Conservation (phyloP, 2,888 invertebrate genomes). For the Trissolcus japonicus region DNA sequence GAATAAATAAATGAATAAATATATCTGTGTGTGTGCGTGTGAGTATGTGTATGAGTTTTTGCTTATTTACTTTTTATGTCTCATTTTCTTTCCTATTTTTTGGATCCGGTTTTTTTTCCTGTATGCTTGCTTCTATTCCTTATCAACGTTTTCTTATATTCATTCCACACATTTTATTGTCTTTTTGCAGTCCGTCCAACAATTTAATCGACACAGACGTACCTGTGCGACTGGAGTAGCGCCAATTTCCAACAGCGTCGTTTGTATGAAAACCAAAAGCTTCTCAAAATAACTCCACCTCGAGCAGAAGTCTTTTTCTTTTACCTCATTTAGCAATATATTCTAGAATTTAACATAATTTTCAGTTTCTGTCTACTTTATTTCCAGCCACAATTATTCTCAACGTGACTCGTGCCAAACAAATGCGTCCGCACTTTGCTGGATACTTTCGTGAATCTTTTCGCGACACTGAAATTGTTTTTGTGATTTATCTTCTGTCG, state of each 20-base stretch:
- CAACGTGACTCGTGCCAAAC: conserved; percentile 41
- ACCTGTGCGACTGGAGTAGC: conserved; percentile 33
- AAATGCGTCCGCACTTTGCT: conserved; percentile 18
- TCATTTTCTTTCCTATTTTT: not conserved
- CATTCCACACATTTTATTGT: conserved; percentile 2
- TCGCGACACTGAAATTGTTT: conserved; percentile 23
- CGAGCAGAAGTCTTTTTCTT: conserved; percentile 20
- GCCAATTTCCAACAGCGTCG: conserved; percentile 47
- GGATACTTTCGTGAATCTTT: conserved; percentile 10
- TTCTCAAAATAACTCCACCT: conserved; percentile 31
- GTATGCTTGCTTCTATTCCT: conserved; percentile 5
- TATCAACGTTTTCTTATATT: not conserved
- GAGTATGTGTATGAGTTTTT: too few species aligned
- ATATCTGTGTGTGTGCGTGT: too few species aligned
- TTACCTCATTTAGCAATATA: conserved; percentile 49
- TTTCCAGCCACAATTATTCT: conserved; percentile 34
- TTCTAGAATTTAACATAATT: conserved; percentile 50
- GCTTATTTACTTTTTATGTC: not conserved
- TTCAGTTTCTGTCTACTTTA: conserved; percentile 42
- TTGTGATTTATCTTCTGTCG: conserved; percentile 33
- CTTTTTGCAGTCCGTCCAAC: conserved; percentile 24
- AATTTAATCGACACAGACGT: conserved; percentile 47
- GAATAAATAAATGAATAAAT: too few species aligned
- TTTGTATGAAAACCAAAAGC: conserved; percentile 47
- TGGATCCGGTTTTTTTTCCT: not conserved